Conservation (phyloP, 1,140 invertebrate genomes). For the Teleopsis dalmanni region DNA sequence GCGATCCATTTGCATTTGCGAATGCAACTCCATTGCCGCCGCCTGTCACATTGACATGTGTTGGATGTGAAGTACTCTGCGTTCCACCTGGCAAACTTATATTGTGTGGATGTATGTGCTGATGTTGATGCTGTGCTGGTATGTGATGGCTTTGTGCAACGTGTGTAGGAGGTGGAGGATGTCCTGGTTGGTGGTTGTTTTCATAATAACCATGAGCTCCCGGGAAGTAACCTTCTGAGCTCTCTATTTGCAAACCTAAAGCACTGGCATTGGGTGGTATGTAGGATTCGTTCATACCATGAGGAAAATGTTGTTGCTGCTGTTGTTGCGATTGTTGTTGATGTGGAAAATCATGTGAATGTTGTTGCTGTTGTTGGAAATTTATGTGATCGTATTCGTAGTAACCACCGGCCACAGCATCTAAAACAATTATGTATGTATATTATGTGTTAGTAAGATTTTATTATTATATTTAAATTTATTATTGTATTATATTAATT, state of each 20-base stretch:
- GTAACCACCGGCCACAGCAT: slow-evolving; percentile 26
- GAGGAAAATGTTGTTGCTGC: too few species aligned
- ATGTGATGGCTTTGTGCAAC: slow-evolving; percentile 1
- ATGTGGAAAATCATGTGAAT: slow-evolving; percentile 2
- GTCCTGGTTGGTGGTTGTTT: slow-evolving; percentile 17
- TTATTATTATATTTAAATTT: too few species aligned
- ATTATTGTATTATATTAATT: too few species aligned
- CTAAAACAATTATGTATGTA: too few species aligned
- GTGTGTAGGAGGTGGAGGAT: slow-evolving; percentile 21
- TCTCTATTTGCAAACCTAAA: slow-evolving; percentile 38
- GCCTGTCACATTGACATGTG: neutral
- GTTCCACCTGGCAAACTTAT: too few species aligned
- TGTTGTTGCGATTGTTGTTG: slow-evolving; percentile 11
- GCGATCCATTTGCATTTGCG: neutral
- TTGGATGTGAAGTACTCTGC: too few species aligned
- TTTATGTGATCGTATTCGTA: slow-evolving; percentile 40
- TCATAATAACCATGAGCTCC: slow-evolving; percentile 2
- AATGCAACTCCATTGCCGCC: neutral
- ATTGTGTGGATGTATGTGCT: slow-evolving; percentile 13
- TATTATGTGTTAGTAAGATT: too few species aligned
- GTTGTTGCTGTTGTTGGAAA: slow-evolving; percentile 20
- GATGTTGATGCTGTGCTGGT: slow-evolving; percentile 14
- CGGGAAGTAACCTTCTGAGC: slow-evolving; percentile 34
- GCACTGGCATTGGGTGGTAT: slow-evolving; percentile 31
- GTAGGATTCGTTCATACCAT: slow-evolving; percentile 21